Evolutionary conservation across 2,113 vertebrate species (phyloP).

Genomic region (Ceuthmochares aereus): DNA sequence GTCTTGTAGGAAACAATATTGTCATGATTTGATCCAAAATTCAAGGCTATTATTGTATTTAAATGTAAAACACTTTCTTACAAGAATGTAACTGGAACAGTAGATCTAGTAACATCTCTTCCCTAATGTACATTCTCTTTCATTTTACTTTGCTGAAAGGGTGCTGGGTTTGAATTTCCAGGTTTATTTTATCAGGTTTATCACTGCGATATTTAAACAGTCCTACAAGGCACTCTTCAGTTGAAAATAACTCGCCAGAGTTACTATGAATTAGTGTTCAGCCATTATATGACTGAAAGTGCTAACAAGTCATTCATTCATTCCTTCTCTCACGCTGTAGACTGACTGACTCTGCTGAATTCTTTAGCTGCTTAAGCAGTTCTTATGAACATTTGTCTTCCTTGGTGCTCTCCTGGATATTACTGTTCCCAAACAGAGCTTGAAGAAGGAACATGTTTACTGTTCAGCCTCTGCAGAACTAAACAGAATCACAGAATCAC

Average conservation of each 20-base stretch:
- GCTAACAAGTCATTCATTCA: background rate
- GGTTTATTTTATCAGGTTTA: background rate
- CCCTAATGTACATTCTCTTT: background rate
- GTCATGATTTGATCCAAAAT: background rate
- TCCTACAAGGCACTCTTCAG: background rate
- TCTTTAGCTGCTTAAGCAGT: background rate
- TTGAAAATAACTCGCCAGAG: background rate
- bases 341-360: background rate
- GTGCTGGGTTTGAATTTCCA: background rate
- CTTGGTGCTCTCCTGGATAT: background rate
- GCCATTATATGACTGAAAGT: background rate
- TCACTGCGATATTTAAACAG: background rate
- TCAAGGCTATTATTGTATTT: background rate
- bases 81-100: background rate
- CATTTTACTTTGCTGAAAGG: background rate
- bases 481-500: too few relatives aligned
- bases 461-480: background rate
- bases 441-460: background rate
- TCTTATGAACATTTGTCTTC: background rate
- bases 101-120: background rate
- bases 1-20: background rate
- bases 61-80: background rate
- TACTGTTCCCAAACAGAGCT: background rate
- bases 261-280: background rate
- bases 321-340: background rate